Evolutionary conservation across 1,140 invertebrate species (phyloP).

Genomic region (Lordiphosa collinella): DNA sequence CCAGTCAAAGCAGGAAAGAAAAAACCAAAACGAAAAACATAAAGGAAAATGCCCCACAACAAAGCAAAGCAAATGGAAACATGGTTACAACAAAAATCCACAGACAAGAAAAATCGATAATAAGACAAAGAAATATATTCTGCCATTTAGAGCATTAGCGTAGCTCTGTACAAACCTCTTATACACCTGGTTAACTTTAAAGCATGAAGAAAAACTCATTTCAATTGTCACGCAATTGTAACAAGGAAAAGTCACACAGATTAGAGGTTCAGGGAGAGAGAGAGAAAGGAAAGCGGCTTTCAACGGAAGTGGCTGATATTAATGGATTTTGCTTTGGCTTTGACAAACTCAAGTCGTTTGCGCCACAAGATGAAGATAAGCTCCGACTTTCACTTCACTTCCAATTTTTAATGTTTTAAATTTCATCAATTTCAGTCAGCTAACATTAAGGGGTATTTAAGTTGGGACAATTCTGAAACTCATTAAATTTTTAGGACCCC

Average conservation of each 20-base stretch:
- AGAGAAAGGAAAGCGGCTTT: conserved; percentile 4
- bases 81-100: conserved; percentile 2
- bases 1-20: neutral
- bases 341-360: conserved; percentile 8
- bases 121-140: conserved; percentile 35
- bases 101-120: conserved; percentile 52
- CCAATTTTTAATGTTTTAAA: neutral
- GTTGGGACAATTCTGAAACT: neutral
- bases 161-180: neutral
- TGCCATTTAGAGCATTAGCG: conserved; percentile 21
- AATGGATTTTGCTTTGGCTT: conserved; percentile 16
- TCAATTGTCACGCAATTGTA: conserved; percentile 2
- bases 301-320: conserved; percentile 9
- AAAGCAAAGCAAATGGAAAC: conserved; percentile 30
- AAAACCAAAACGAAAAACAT: neutral
- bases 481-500: neutral
- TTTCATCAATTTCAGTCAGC: neutral
- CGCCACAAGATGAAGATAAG: conserved; percentile 1
- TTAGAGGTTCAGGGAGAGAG: neutral
- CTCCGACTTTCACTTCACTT: neutral
- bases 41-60: conserved; percentile 24
- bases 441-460: no score
- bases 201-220: neutral
- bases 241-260: neutral
- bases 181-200: conserved; percentile 10